Evolutionary conservation across 2,797 vertebrate genomes (phyloP).

Genomic region (Podarcis lilfordi): DNA sequence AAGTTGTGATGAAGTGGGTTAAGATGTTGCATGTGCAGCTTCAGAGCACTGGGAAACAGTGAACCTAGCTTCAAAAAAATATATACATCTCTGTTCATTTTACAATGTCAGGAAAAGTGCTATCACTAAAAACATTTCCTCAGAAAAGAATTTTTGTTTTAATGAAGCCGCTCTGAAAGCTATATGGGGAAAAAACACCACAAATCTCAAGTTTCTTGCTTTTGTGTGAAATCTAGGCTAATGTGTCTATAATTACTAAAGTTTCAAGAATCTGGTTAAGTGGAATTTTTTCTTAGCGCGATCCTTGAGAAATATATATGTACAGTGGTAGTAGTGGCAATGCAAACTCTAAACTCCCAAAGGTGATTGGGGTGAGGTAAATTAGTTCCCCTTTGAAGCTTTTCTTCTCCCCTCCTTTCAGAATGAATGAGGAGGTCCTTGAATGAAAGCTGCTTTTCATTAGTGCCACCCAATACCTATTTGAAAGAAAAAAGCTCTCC

Average conservation of each 20-base stretch:
- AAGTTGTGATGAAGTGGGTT: slow-evolving; percentile 72
- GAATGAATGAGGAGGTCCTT: slow-evolving; percentile 77
- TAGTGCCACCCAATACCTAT: slow-evolving; percentile 77
- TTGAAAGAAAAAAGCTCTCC: slow-evolving; percentile 75
- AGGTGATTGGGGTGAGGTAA: slow-evolving; percentile 77
- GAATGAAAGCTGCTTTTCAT: slow-evolving; percentile 83
- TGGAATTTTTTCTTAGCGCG: slow-evolving; percentile 13
- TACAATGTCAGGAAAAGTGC: background rate
- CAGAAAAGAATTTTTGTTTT: background rate
- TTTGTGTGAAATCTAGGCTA: slow-evolving; percentile 22
- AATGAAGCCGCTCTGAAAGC: background rate
- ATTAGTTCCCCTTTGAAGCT: slow-evolving; percentile 83
- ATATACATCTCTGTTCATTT: background rate
- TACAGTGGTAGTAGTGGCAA: slow-evolving; percentile 49
- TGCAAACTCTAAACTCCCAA: slow-evolving; percentile 63
- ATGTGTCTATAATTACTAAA: slow-evolving; percentile 8
- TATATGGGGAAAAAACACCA: background rate
- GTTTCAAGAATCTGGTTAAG: slow-evolving; percentile 22
- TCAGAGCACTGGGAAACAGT: slow-evolving; percentile 47
- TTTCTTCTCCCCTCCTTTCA: slow-evolving; percentile 75
- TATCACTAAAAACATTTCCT: accelerated
- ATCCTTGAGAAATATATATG: background rate
- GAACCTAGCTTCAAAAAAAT: background rate
- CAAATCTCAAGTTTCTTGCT: background rate
- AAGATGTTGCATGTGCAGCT: slow-evolving; percentile 38